Evolutionary conservation across 2,113 vertebrate species (phyloP), one percentile per base, ranked within the genome.

Genomic region (Megaceryle torquata): DNA sequence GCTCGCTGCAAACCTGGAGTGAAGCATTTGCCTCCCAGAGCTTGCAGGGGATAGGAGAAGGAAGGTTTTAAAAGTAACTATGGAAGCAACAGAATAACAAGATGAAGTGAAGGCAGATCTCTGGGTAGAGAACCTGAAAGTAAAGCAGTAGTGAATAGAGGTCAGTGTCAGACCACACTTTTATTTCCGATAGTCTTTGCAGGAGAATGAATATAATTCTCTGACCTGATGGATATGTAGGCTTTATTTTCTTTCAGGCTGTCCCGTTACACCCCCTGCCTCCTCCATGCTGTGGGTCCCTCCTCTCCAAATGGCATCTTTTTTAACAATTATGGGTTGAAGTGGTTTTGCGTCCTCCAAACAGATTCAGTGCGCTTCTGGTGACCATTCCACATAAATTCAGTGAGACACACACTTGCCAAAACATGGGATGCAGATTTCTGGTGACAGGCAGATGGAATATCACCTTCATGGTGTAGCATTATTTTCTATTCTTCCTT

Each of bases 401-500:
- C 60, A 56, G 71, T 57, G 70, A 57, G 48, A 37, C 15, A 5
- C 11, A 5, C 20, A 1, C 29, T n/a, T 88, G 29, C 61, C 69
- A 46, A 76, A 26, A 31, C 2, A 21, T 1, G 7, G 43, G 20
- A 13, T 43, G 24, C 3, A 3, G 43, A 28, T 44, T 44, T 74
- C 82, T 94, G 50, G 15, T 4, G 2, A 17, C 37, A 13, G 37
- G 19, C 33, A 4, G 61, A 65, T 82, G 57, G 64, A 72, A 37
- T 57, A 5, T 8, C 16, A 2, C 14, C 46, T 69, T 69, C 3
- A 0, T 51, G 61, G 61, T 64, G 15, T 1, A 3, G 29, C 41
- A 0, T 57, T 76, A 4, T 41, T 91, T 78, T 56, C 83, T 81
- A 20, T 68, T 50, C 63, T 68, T 75, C 22, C 21, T 33, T 35